Percentiles rank a stretch among this genome's conserved stretches.
Evolutionary conservation across 2,888 invertebrate genomes (phyloP).

Genomic region (Tetropium fuscum): DNA sequence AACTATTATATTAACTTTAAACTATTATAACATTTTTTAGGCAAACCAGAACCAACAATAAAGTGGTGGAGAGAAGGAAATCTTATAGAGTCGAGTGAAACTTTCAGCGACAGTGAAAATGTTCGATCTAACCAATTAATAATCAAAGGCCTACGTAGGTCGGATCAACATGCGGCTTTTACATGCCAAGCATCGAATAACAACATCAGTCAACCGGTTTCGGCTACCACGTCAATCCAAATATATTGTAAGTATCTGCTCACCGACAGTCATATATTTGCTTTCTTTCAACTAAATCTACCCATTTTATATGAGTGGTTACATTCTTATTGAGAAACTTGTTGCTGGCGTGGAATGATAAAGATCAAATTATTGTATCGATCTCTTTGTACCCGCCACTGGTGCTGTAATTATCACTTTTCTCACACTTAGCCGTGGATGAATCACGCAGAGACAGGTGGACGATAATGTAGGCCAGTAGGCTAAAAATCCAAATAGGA

Average conservation of each 20-base stretch:
- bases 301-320: too few relatives aligned
- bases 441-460: too few relatives aligned
- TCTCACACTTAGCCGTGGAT: too few relatives aligned
- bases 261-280: slow-evolving; percentile 29
- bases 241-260: slow-evolving; percentile 76
- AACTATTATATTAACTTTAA: too few relatives aligned
- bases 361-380: too few relatives aligned
- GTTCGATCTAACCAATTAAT: slow-evolving; percentile 73
- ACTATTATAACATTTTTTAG: too few relatives aligned
- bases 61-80: slow-evolving; percentile 82
- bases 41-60: slow-evolving; percentile 78
- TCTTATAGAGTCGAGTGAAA: slow-evolving; percentile 73
- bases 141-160: slow-evolving; percentile 73
- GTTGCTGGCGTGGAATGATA: slow-evolving; percentile 13
- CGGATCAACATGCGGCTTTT: slow-evolving; percentile 80
- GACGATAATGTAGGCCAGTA: too few relatives aligned
- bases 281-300: too few relatives aligned
- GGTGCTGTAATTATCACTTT: too few relatives aligned
- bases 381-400: too few relatives aligned
- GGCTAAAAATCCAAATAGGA: too few relatives aligned
- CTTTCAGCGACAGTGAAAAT: slow-evolving; percentile 64
- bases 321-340: too few relatives aligned
- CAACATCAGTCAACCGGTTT: slow-evolving; percentile 77
- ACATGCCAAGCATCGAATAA: slow-evolving; percentile 85
- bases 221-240: slow-evolving; percentile 78